Percentiles rank a stretch among this genome's conserved stretches.
Evolutionary conservation across 1,140 invertebrate genomes (phyloP).

Genomic region (Zaprionus camerounensis): DNA sequence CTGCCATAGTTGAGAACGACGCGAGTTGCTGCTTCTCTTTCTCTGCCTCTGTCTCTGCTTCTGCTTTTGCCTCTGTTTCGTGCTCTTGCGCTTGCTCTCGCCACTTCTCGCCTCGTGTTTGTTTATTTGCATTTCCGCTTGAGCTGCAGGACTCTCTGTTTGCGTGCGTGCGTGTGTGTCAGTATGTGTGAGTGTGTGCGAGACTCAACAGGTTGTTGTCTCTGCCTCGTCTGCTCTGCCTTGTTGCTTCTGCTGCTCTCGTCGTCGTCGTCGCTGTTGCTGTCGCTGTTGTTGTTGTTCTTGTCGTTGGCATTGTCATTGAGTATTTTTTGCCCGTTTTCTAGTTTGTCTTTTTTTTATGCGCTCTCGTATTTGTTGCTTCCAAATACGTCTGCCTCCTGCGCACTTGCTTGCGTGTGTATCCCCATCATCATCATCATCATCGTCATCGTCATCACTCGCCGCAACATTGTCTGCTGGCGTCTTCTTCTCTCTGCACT

Average conservation of each 20-base stretch:
- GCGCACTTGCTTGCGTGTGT: slow-evolving; percentile 62
- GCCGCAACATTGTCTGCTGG: slow-evolving; percentile 41
- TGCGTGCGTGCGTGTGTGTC: slow-evolving; percentile 20
- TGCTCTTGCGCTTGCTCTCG: slow-evolving; percentile 48
- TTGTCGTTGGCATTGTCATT: slow-evolving; percentile 64
- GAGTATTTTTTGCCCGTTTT: slow-evolving; percentile 74
- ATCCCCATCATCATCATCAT: background rate
- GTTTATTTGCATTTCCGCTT: slow-evolving; percentile 83
- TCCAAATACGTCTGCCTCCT: slow-evolving; percentile 74
- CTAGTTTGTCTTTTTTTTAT: slow-evolving; percentile 70
- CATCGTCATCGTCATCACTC: slow-evolving; percentile 11
- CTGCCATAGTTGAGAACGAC: slow-evolving; percentile 57
- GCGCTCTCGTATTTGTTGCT: slow-evolving; percentile 60
- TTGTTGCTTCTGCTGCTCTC: slow-evolving; percentile 31
- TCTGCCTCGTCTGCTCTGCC: slow-evolving; percentile 55
- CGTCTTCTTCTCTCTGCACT: slow-evolving; percentile 69
- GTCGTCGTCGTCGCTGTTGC: slow-evolving; percentile 19
- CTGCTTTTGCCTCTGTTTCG: slow-evolving; percentile 26
- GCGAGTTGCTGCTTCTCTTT: slow-evolving; percentile 54
- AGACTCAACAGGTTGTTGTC: slow-evolving; percentile 74
- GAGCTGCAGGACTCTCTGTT: slow-evolving; percentile 68
- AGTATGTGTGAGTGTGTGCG: slow-evolving; percentile 40
- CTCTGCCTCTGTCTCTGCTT: slow-evolving; percentile 33
- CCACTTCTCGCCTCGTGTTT: slow-evolving; percentile 61
- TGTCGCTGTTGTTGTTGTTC: slow-evolving; percentile 15